These are phyloP conservation scores for Drosophila putrida DNA, from an alignment of 2,888 invertebrate species.

Conservation along the genomic window DNA sequence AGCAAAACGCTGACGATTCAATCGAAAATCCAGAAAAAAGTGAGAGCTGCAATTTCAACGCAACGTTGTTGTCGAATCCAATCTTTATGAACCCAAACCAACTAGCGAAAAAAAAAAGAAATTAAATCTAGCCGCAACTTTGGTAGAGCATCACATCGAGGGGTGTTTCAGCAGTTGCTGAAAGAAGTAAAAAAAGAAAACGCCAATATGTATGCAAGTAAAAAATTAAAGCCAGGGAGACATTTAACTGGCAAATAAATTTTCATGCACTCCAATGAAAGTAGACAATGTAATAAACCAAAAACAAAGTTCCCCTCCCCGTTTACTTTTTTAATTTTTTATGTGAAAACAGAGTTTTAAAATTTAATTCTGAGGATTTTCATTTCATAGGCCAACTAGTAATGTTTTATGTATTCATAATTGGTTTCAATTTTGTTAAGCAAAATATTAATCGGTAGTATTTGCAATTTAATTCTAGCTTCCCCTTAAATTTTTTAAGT, in stretches of 20 bases:
- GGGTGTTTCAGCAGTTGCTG: constrained; percentile 23
- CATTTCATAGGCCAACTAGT: no score
- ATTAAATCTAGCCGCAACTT: constrained; percentile 62
- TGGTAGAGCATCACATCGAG: constrained; percentile 13
- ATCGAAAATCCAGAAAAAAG: constrained; percentile 54
- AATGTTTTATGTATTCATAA: no score
- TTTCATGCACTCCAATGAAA: constrained; percentile 45
- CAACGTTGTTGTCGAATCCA: constrained; percentile 55
- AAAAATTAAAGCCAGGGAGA: constrained; percentile 46
- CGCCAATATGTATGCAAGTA: constrained; percentile 63
- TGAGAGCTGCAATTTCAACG: constrained; percentile 50
- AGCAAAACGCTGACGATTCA: constrained; percentile 71
- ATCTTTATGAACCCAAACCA: neutral
- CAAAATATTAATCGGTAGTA: no score
- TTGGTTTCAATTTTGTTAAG: no score
- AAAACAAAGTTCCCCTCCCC: neutral
- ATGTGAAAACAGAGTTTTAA: no score
- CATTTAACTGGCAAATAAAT: constrained; percentile 18
- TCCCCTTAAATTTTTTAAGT: no score
- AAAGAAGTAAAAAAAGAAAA: constrained; percentile 32
- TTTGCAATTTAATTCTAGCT: neutral
- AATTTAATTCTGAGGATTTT: no score
- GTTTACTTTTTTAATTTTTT: no score
- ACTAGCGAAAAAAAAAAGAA: constrained; percentile 23
- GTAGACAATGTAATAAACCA: constrained; percentile 59